Evolutionary conservation across 2,797 vertebrate genomes (phyloP).

Genomic region (Pseudochromis fuscus): DNA sequence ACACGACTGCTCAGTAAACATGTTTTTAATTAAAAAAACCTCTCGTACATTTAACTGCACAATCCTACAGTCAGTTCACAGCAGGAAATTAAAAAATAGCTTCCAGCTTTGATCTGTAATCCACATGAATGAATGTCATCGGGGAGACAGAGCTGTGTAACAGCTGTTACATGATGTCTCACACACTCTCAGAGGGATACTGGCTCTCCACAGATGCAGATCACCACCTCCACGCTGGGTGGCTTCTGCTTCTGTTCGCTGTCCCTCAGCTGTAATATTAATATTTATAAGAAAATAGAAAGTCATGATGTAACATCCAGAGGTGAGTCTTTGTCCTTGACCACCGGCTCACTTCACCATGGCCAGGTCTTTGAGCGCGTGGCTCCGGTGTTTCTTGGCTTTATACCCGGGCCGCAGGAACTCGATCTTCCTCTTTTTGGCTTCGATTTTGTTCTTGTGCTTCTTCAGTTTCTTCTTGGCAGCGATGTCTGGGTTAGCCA

Average conservation of each 20-base stretch:
- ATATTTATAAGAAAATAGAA: no score
- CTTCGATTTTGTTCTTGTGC: slow-evolving; percentile 94
- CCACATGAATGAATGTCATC: slow-evolving; percentile 1
- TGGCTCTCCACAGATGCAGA: neutral
- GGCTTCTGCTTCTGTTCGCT: no score
- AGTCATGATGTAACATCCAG: slow-evolving; percentile 6
- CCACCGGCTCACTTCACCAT: slow-evolving; percentile 89
- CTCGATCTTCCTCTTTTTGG: slow-evolving; percentile 95
- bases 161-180: slow-evolving; percentile 7
- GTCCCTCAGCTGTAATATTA: no score
- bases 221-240: no score
- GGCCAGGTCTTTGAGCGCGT: slow-evolving; percentile 90
- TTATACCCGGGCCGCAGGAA: slow-evolving; percentile 90
- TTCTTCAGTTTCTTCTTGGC: slow-evolving; percentile 98
- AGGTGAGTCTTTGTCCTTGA: neutral
- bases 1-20: no score
- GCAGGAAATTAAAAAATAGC: slow-evolving; percentile 17
- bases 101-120: slow-evolving; percentile 19
- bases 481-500: slow-evolving; percentile 94
- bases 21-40: slow-evolving; percentile 62
- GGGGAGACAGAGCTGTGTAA: neutral
- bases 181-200: neutral
- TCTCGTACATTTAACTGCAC: slow-evolving; percentile 60
- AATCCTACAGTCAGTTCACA: slow-evolving; percentile 13
- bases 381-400: slow-evolving; percentile 90